Conservation (phyloP, 2,797 vertebrate species). For the Microcaecilia unicolor region DNA sequence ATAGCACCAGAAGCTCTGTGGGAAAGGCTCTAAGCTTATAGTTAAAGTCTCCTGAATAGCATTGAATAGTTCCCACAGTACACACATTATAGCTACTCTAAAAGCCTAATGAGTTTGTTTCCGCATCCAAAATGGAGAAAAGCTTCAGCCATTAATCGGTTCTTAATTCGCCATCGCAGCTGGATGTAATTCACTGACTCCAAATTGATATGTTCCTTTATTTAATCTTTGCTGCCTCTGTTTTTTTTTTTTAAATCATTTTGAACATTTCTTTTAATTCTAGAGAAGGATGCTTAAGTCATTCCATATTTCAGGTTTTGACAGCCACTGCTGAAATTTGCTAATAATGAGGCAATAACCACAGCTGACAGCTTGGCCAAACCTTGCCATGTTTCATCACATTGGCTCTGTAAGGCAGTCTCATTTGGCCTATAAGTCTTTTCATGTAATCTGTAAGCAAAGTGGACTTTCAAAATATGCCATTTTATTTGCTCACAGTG, state of each 20-base stretch:
- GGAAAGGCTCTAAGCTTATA: constrained; percentile 86
- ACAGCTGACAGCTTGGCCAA: constrained; percentile 41
- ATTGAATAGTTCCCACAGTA: constrained; percentile 86
- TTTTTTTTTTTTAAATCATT: constrained; percentile 63
- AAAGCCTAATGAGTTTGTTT: constrained; percentile 94
- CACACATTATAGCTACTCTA: constrained; percentile 82
- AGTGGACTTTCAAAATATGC: constrained; percentile 37
- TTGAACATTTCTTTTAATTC: constrained; percentile 34
- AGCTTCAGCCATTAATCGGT: constrained; percentile 72
- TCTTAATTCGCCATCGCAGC: constrained; percentile 74
- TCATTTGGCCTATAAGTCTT: constrained; percentile 36
- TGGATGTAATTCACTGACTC: constrained; percentile 70
- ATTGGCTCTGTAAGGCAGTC: constrained; percentile 22
- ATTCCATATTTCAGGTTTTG: constrained; percentile 45
- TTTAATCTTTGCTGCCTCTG: constrained; percentile 62
- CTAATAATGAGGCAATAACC: constrained; percentile 33
- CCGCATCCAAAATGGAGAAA: constrained; percentile 71
- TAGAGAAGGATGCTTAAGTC: constrained; percentile 50
- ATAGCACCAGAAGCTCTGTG: constrained; percentile 97
- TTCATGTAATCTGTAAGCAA: constrained; percentile 48
- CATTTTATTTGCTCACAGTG: constrained; percentile 24
- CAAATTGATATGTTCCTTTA: constrained; percentile 71
- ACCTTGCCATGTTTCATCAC: constrained; percentile 40
- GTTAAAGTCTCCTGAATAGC: constrained; percentile 91
- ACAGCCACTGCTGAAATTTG: constrained; percentile 37